Conservation (phyloP, 2,113 vertebrate species). For the Hyperopisus bebe region DNA sequence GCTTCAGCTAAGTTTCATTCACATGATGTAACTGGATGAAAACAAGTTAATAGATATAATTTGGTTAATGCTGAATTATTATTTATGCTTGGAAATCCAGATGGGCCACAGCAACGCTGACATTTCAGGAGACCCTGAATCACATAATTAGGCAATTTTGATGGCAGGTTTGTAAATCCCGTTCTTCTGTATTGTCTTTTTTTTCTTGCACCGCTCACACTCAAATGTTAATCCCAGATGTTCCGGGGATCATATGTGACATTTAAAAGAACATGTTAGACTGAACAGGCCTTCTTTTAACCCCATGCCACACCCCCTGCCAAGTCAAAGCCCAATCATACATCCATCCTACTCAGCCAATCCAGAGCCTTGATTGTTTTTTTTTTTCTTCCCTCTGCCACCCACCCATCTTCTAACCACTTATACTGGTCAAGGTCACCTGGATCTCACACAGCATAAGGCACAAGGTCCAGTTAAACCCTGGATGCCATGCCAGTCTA, state of each 20-base stretch:
- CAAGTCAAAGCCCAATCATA: not conserved
- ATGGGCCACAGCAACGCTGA: constrained; percentile 55
- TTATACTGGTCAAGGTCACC: not conserved
- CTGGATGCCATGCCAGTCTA: not conserved
- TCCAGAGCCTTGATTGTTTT: not conserved
- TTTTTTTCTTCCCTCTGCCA: not conserved
- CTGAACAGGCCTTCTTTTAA: constrained; percentile 8
- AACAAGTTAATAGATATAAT: not conserved
- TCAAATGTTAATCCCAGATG: constrained; percentile 45
- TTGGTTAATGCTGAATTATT: constrained; percentile 45
- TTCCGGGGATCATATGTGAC: constrained; percentile 57
- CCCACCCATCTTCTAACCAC: not conserved
- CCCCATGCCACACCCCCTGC: not conserved
- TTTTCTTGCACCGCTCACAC: constrained; percentile 38
- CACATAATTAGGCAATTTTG: constrained; percentile 70
- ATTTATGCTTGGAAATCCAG: constrained; percentile 56
- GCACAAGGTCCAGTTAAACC: not conserved
- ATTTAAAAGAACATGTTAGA: constrained; percentile 57
- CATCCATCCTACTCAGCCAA: not conserved
- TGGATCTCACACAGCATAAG: not conserved
- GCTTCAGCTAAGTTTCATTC: not conserved
- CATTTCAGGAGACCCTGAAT: constrained; percentile 68
- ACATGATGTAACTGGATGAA: not conserved
- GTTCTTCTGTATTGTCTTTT: constrained; percentile 50
- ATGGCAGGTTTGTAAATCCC: constrained; percentile 66